These are phyloP conservation scores for Anseranas semipalmata DNA, from an alignment of 2,113 vertebrate genomes.

Conservation along the genomic window DNA sequence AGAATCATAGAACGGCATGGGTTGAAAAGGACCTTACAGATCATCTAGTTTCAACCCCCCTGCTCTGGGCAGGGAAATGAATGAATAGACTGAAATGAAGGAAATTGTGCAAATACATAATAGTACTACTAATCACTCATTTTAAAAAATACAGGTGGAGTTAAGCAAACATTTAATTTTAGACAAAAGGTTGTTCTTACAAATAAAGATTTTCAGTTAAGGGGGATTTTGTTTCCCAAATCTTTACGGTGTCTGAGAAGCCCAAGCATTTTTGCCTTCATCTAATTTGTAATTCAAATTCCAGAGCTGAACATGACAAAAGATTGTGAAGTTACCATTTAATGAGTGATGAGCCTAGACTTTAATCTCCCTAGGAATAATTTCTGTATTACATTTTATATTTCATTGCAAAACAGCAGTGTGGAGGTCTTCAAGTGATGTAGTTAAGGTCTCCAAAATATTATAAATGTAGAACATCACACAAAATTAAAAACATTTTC, in stretches of 20 bases:
- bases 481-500: slow-evolving; percentile 26
- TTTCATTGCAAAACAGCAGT: slow-evolving; percentile 57
- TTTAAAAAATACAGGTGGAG: not conserved
- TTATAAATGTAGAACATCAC: slow-evolving; percentile 48
- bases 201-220: slow-evolving; percentile 1
- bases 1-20: too few species aligned
- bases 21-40: too few species aligned
- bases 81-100: not conserved
- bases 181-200: not conserved
- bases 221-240: not conserved
- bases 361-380: slow-evolving; percentile 68
- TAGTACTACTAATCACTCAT: not conserved
- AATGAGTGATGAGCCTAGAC: slow-evolving; percentile 69
- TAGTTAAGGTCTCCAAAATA: slow-evolving; percentile 71
- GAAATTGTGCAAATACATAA: not conserved
- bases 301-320: slow-evolving; percentile 71
- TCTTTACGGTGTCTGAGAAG: slow-evolving; percentile 47
- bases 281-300: slow-evolving; percentile 77
- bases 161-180: not conserved
- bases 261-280: slow-evolving; percentile 51
- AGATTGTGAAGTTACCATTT: slow-evolving; percentile 66
- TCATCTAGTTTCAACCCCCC: too few species aligned
- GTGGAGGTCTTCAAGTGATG: slow-evolving; percentile 73
- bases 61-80: too few species aligned
- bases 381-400: slow-evolving; percentile 74